A percentile compares a stretch with the other conserved stretches of the same genome.
Evolutionary conservation across 2,113 vertebrate genomes (phyloP).

Genomic region (Arothron firmamentum): DNA sequence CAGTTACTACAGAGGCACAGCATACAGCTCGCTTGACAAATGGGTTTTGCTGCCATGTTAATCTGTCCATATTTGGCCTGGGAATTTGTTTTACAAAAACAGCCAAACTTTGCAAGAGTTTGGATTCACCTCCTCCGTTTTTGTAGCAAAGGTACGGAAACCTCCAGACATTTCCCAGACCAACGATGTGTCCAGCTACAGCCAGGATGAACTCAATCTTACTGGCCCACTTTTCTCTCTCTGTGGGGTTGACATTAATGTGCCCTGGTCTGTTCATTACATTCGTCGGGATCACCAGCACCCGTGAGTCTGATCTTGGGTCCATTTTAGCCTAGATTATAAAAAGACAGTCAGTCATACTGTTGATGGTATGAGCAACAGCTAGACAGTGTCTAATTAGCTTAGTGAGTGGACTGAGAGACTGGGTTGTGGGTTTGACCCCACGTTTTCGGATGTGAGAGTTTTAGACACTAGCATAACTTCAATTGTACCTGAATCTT

Average conservation of each 20-base stretch:
- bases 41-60: not conserved
- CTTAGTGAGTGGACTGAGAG: too few relatives aligned
- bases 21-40: not conserved
- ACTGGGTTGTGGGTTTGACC: too few relatives aligned
- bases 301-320: not conserved
- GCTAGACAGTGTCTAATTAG: too few relatives aligned
- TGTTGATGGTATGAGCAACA: too few relatives aligned
- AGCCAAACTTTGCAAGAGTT: not conserved
- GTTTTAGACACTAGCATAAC: too few relatives aligned
- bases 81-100: not conserved
- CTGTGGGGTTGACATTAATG: slow-evolving; percentile 33
- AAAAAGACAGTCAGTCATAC: too few relatives aligned
- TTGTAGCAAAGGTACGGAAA: slow-evolving; percentile 80
- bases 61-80: not conserved
- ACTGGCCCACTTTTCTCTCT: slow-evolving; percentile 69
- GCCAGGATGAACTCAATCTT: slow-evolving; percentile 73
- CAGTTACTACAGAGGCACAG: not conserved
- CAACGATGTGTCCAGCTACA: slow-evolving; percentile 71
- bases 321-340: too few relatives aligned
- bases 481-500: too few relatives aligned
- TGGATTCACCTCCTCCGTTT: slow-evolving; percentile 73
- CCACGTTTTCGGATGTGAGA: too few relatives aligned
- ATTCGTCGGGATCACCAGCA: slow-evolving; percentile 28
- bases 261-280: slow-evolving; percentile 3
- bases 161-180: slow-evolving; percentile 77